Evolutionary conservation across 1,140 invertebrate species (phyloP).

Genomic region (Bradysia coprophila): DNA sequence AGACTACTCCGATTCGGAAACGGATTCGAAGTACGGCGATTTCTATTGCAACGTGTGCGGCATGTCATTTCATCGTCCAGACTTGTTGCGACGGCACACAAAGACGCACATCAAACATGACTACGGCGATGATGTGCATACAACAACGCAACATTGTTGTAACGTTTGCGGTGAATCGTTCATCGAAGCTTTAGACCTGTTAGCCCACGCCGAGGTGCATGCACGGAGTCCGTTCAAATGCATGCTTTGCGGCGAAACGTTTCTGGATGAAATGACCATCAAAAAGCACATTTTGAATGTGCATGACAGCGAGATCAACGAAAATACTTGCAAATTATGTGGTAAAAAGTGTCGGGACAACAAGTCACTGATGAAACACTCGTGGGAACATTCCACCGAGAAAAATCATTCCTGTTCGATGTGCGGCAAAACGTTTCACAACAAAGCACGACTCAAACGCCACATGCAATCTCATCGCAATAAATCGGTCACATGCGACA

Average conservation of each 20-base stretch:
- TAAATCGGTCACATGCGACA: conserved; percentile 46
- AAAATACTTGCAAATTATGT: conserved; percentile 37
- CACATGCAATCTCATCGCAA: conserved; percentile 51
- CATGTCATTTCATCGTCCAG: conserved; percentile 51
- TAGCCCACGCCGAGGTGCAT: conserved; percentile 57
- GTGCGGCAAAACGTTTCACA: conserved; percentile 49
- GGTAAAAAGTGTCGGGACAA: conserved; percentile 49
- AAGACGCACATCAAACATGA: conserved; percentile 13
- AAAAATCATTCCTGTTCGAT: conserved; percentile 39
- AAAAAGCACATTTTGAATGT: conserved; percentile 16
- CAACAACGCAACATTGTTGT: conserved; percentile 28
- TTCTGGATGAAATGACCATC: conserved; percentile 18
- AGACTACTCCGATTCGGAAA: conserved; percentile 31
- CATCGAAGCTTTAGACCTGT: conserved; percentile 45
- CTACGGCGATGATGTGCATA: conserved; percentile 12
- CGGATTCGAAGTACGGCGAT: conserved; percentile 45
- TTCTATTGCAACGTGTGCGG: conserved; percentile 59
- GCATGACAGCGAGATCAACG: conserved; percentile 17
- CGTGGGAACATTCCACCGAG: conserved; percentile 37
- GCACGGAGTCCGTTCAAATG: conserved; percentile 33
- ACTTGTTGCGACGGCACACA: conserved; percentile 48
- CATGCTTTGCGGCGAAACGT: conserved; percentile 19
- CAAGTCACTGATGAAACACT: conserved; percentile 44
- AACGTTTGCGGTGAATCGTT: conserved; percentile 59
- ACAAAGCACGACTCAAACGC: conserved; percentile 37